These are phyloP conservation scores for Metalampra italica DNA, from an alignment of 2,888 invertebrate genomes.

Conservation along the genomic window DNA sequence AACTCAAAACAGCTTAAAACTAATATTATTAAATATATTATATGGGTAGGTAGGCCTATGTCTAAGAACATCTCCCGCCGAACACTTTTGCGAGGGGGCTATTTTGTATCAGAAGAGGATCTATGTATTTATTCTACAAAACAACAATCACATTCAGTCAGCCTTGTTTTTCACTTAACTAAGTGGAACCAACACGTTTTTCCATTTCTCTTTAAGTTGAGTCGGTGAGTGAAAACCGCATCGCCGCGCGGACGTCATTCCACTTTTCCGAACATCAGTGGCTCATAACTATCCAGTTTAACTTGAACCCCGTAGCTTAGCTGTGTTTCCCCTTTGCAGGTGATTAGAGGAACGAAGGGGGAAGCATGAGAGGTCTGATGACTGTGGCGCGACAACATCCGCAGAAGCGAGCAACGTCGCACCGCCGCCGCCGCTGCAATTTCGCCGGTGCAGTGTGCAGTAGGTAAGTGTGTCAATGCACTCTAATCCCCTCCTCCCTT, in stretches of 20 bases:
- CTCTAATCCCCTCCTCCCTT: conserved; percentile 64
- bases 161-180: conserved; percentile 36
- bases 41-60: no score
- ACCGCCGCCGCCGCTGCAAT: conserved; percentile 54
- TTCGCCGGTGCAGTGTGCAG: conserved; percentile 69
- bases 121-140: no score
- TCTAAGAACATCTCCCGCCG: no score
- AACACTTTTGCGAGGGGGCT: no score
- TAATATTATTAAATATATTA: no score
- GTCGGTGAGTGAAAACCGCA: conserved; percentile 71
- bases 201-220: conserved; percentile 64
- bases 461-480: conserved; percentile 77
- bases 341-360: conserved; percentile 18
- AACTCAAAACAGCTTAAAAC: no score
- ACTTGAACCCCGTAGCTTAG: conserved; percentile 36
- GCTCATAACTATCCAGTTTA: conserved; percentile 51
- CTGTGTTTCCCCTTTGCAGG: conserved; percentile 25
- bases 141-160: conserved; percentile 7
- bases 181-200: conserved; percentile 53
- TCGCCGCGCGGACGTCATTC: conserved; percentile 72
- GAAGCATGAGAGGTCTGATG: conserved; percentile 40
- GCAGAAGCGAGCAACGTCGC: conserved; percentile 53
- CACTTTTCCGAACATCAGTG: conserved; percentile 73
- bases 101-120: no score
- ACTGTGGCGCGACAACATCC: conserved; percentile 47